Conservation (phyloP, 30 jellyfish, hydroid and myxozoan genomes). For the Euphysa ruthae region DNA sequence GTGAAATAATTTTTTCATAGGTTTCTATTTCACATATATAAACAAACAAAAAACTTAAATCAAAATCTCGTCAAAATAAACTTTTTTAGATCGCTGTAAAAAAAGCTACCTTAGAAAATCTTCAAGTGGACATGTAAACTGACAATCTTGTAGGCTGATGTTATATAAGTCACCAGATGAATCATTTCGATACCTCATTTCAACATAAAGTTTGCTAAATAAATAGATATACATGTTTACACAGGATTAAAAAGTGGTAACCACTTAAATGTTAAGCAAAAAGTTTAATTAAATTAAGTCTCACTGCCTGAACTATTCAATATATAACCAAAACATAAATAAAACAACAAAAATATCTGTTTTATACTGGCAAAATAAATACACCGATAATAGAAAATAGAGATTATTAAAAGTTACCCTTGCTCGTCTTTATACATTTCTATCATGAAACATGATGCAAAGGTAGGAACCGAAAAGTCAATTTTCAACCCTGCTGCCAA, state of each 20-base stretch:
- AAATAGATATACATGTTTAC: neutral
- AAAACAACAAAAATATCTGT: neutral
- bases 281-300: neutral
- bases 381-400: neutral
- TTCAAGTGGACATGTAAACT: slow-evolving; percentile 5
- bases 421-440: slow-evolving; percentile 1
- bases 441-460: slow-evolving; percentile 21
- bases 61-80: too few relatives aligned
- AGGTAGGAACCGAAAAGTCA: slow-evolving; percentile 4
- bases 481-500: slow-evolving; percentile 11
- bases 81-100: too few relatives aligned
- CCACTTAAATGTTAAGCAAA: too few relatives aligned
- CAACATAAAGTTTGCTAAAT: slow-evolving; percentile 6
- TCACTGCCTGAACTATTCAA: neutral
- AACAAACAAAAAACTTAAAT: too few relatives aligned
- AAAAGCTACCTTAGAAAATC: slow-evolving; percentile 14
- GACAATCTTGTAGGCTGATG: neutral
- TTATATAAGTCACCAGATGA: slow-evolving; percentile 8
- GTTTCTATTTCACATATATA: too few relatives aligned
- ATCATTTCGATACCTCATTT: slow-evolving; percentile 25
- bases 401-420: neutral
- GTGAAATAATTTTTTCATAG: too few relatives aligned
- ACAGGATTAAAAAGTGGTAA: too few relatives aligned
- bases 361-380: neutral
- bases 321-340: neutral